Evolutionary conservation across 1,140 invertebrate species (phyloP).

Genomic region (Alviniconcha marisindica): DNA sequence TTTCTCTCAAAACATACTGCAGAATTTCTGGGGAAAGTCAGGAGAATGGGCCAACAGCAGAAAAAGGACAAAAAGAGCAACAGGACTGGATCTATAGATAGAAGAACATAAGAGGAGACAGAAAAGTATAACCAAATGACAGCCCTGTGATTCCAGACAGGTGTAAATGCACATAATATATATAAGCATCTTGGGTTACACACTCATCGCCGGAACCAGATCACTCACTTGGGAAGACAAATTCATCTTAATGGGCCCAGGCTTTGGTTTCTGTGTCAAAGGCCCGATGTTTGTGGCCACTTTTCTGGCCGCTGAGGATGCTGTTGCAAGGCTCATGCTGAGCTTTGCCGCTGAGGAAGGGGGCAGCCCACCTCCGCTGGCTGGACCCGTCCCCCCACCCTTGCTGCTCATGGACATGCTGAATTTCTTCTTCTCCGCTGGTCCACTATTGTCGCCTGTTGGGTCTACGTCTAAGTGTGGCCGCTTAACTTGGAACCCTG

Average conservation of each 20-base stretch:
- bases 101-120: no score
- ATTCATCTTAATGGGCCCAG: slow-evolving; percentile 35
- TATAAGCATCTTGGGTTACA: no score
- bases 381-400: neutral
- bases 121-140: no score
- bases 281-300: slow-evolving; percentile 6
- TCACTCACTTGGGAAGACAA: slow-evolving; percentile 24
- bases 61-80: no score
- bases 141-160: no score
- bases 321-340: neutral
- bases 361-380: neutral
- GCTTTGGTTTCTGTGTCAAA: neutral
- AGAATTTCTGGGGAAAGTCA: no score
- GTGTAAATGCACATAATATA: no score
- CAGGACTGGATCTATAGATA: no score
- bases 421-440: slow-evolving; percentile 27
- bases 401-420: neutral
- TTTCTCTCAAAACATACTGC: no score
- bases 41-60: no score
- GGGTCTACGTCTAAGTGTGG: neutral
- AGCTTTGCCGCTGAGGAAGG: neutral
- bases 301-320: neutral
- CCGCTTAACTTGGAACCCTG: neutral
- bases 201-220: no score
- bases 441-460: neutral